Evolutionary conservation across 2,113 vertebrate species (phyloP), one percentile per base, ranked within the genome.

Genomic region (Chelonoidis abingdonii): DNA sequence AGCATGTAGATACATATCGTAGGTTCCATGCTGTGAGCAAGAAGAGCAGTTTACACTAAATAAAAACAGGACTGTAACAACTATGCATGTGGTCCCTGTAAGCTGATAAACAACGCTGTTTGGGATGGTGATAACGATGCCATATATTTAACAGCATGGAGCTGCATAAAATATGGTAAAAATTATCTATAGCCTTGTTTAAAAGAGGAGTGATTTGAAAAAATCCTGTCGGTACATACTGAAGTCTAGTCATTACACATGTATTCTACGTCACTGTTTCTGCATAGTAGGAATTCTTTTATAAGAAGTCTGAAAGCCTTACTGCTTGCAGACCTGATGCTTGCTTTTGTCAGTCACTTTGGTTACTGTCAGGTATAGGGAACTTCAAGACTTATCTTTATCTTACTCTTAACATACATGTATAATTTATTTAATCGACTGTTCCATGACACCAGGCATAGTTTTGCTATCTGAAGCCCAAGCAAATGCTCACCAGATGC

Each of bases 11-110:
- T 80, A 87, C 84, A 24, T 54, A 72, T 87, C 76, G 65, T 52
- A 89, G 65, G 80, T 44, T 87, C 84, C 87, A 25, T 87, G 87
- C 95, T 94, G 93, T 80, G 49, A 69, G 59, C 17, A 79, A 80
- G 95, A 93, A 90, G 93, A 90, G 78, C 10, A 72, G 65, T 38
- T 72, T 35, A 65, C 27, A 38, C 52, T 89, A 87, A 87, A 81
- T 92, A 94, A 85, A 92, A 59, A 12, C 50, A 86, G 25, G 87
- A 86, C 56, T 14, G 9, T 50, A 83, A 83, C 65, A 29, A 86
- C 92, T 88, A 81, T 79, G 17, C 69, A 49, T 27, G 17, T 52
- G 89, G 44, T 54, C 49, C 53, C 49, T 44, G 3, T 80, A 90
- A 96, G 80, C 83, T 72, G 89, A 38, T 79, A 89, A 72, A 72